phyloP scores from a whole-genome alignment of 2,888 invertebrate genomes.

The Trachelus troglodyta region DNA sequence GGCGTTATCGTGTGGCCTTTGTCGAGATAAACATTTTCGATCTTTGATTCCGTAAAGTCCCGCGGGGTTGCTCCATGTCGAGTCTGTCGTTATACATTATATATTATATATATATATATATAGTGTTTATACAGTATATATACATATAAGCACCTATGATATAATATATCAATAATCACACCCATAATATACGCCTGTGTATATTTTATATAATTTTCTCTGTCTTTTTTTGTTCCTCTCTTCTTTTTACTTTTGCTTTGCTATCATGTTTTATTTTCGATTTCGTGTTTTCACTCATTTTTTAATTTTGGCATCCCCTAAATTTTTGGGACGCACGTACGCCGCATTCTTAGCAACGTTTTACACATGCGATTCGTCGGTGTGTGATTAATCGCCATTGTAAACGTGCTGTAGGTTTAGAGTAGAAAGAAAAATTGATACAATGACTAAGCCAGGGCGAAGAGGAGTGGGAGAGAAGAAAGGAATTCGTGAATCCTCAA shows the following conservation, averaged over 20 bases:
- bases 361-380: neutral
- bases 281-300: neutral
- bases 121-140: neutral
- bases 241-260: neutral
- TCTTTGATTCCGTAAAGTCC: neutral
- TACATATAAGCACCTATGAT: neutral
- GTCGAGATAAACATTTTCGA: neutral
- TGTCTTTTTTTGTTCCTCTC: neutral
- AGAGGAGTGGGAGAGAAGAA: neutral
- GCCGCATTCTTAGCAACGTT: neutral
- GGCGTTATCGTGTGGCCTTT: neutral
- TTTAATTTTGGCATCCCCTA: neutral
- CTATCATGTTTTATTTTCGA: neutral
- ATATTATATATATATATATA: neutral
- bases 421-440: neutral
- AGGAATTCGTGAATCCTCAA: neutral
- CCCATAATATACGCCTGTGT: neutral
- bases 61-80: neutral
- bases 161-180: slow-evolving; percentile 1
- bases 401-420: neutral
- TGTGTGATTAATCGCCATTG: neutral
- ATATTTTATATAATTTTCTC: slow-evolving; percentile 6
- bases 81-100: neutral
- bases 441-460: neutral
- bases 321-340: neutral